Evolutionary conservation across 2,797 vertebrate genomes (phyloP), one percentile per base, ranked within the genome.

Genomic region (Halcyon leucocephala): DNA sequence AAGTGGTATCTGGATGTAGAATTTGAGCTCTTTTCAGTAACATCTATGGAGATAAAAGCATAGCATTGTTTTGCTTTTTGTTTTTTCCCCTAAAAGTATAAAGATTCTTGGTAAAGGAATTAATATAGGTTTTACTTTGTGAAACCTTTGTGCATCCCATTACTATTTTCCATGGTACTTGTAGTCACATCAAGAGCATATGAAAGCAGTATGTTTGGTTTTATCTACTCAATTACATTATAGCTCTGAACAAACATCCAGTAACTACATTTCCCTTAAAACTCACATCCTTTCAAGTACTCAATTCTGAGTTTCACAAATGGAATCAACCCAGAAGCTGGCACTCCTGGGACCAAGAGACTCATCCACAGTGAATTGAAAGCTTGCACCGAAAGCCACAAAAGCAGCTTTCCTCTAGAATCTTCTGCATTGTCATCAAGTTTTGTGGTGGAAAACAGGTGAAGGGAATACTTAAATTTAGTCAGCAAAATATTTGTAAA

Each of bases 91-190:
- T 37, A 65, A 9, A 67, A 57, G 4, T 35, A 80, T 28, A 57
- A 85, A 87, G 74, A 85, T 49, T 81, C 41, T 61, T 57, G 89
- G 42, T 35, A 69, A 74, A 83, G 17, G n/a, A 83, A 73, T 85
- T n/a, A 71, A 80, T 21, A 74, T 0, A 66, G 28, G 35, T 54
- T 93, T 91, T 64, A 49, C 81, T 89, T 39, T 61, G 16, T 76
- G 49, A 86, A 78, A 46, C 7, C 33, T 73, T 65, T 67, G 37
- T 71, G 48, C 20, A 90, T 84, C 55, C 37, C 70, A 51, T 37
- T 37, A 14, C 46, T 60, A 41, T 31, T 81, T 67, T 83, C 72
- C 61, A 19, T 0, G 0, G 51, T 28, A n/a, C 46, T 65, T 64
- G 54, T n/a, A 66, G 44, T 48, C 44, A 87, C 74, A 86, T 49